A percentile compares a stretch with the other conserved stretches of the same genome.
phyloP scores from a whole-genome alignment of 2,888 invertebrate genomes.

The Aradus depressus region DNA sequence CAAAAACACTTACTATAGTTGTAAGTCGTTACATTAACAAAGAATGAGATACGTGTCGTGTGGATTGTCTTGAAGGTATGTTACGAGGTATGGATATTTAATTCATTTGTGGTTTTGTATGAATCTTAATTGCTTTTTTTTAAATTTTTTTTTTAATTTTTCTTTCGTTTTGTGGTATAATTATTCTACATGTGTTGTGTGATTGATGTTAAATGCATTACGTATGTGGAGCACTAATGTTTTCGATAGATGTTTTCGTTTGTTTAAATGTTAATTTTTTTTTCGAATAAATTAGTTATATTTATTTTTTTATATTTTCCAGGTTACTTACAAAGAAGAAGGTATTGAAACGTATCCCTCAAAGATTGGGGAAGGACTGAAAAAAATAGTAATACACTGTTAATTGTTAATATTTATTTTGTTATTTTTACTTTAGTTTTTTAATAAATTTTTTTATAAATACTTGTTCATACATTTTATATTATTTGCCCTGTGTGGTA shows the following conservation, averaged over 20 bases:
- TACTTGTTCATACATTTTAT: no score
- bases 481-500: no score
- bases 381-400: slow-evolving; percentile 4
- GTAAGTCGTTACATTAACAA: slow-evolving; percentile 18
- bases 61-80: no score
- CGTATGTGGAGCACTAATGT: slow-evolving; percentile 17
- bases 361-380: slow-evolving; percentile 4
- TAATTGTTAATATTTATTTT: slow-evolving; percentile 11
- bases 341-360: not conserved
- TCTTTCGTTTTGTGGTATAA: no score
- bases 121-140: no score
- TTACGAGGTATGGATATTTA: slow-evolving; percentile 12
- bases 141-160: no score
- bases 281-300: not conserved
- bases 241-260: slow-evolving; percentile 1
- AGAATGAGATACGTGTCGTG: slow-evolving; percentile 10
- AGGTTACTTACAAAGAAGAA: slow-evolving; percentile 10
- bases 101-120: no score
- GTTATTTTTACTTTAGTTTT: slow-evolving; percentile 13
- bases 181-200: slow-evolving; percentile 11
- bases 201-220: slow-evolving; percentile 18
- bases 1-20: slow-evolving; percentile 19
- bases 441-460: slow-evolving; percentile 11
- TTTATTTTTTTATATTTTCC: slow-evolving; percentile 7
- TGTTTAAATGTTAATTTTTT: not conserved